Percentiles rank a stretch among this genome's conserved stretches.
Evolutionary conservation across 2,113 vertebrate species (phyloP).

Genomic region (Phylloscopus trochilus): DNA sequence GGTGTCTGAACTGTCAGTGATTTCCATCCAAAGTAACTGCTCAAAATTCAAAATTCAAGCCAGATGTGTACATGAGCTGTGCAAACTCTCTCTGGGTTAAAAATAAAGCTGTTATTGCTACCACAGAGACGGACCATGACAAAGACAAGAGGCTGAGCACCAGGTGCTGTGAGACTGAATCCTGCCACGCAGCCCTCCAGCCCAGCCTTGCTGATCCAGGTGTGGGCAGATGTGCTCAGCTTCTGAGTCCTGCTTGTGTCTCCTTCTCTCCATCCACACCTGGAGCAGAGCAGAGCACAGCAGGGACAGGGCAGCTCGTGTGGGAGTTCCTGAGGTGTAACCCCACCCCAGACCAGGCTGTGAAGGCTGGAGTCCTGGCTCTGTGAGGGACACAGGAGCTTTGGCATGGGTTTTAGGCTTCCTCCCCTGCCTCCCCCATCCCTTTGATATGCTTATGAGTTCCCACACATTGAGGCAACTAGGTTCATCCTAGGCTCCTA

Average conservation of each 20-base stretch:
- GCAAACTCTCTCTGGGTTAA: slow-evolving; percentile 15
- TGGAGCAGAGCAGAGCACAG: background rate
- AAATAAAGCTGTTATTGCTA: slow-evolving; percentile 26
- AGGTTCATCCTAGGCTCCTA: background rate
- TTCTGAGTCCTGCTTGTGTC: background rate
- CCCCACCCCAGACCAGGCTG: background rate
- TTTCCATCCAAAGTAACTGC: slow-evolving; percentile 27
- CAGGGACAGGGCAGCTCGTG: background rate
- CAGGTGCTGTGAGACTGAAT: background rate
- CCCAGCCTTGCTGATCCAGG: background rate
- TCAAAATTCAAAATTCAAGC: slow-evolving; percentile 22
- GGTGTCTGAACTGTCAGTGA: background rate
- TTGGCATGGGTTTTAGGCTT: background rate
- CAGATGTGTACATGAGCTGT: background rate
- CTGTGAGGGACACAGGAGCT: background rate
- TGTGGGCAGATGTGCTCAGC: background rate
- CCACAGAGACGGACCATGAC: background rate
- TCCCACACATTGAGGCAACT: background rate
- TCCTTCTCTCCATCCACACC: background rate
- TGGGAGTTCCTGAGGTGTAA: background rate
- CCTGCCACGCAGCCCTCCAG: background rate
- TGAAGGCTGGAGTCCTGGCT: background rate
- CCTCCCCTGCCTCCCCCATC: background rate
- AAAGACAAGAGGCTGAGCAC: background rate
- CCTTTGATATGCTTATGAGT: background rate